Base-by-base conservation (phyloP, 2,113 vertebrate species). In the Megaceryle torquata region DNA sequence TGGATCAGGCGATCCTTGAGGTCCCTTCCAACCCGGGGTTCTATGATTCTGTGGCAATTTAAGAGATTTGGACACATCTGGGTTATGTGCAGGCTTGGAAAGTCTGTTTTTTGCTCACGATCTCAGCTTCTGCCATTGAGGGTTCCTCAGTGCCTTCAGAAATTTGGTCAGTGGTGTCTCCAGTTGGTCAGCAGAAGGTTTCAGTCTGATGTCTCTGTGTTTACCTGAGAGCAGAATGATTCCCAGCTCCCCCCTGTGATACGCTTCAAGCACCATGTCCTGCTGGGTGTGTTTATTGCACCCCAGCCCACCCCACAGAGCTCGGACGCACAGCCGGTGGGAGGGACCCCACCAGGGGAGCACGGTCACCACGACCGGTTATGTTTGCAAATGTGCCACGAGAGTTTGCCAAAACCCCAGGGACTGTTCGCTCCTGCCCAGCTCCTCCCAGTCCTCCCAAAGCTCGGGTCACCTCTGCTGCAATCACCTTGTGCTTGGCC, bases 281-380 rank as follows among this genome's bases (percentile, higher is more conserved):
- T 4, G 1, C 61, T 18, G 57, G 6, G 2, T 15, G n/a, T 6
- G n/a, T 77, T 37, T 13, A 1, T 24, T 22, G 44, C n/a, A 46
- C 17, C 18, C 44, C 44, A 46, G 44, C 44, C 44, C 44, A 19
- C 44, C 46, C 46, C 19, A 10, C 46, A 0, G 2, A n/a, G 64
- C 65, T 68, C 74, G 16, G n/a, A 11, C 28, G 64, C 86, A 60
- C 16, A 48, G 17, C 29, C 16, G 15, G 64, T 10, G 1, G 28
- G 51, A 60, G 60, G 64, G 5, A 37, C 46, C 65, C 87, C 2
- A 10, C 1, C 8, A 29, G 54, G 44, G 33, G 24, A 7, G 15
- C 6, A 21, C 3, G 6, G 29, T 10, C 56, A 7, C 83, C 11
- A 1, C 0, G 0, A 16, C 31, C 70, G 41, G 44, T 3, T 41